A percentile compares a stretch with the other conserved stretches of the same genome.
Conservation (phyloP, 2,113 vertebrate genomes). For the Salvelinus alpinus region DNA sequence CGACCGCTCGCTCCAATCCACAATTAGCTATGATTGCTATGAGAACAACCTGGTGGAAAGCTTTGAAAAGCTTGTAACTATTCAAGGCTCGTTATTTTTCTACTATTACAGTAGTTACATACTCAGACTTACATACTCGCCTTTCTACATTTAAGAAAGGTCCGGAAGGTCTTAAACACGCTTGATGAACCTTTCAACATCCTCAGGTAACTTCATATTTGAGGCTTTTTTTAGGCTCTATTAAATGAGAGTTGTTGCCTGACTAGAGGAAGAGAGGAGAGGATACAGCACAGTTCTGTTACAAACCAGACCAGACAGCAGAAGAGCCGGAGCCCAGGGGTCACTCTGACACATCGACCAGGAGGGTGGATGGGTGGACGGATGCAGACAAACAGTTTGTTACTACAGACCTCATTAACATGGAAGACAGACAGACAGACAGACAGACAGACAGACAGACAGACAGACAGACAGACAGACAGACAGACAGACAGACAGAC, state of each 20-base stretch:
- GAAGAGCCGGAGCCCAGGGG: constrained; percentile 21
- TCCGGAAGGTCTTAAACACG: background rate
- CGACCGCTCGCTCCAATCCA: too few species aligned
- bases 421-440: constrained; percentile 27
- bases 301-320: constrained; percentile 4
- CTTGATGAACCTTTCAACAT: background rate
- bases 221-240: background rate
- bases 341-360: constrained; percentile 36
- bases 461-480: background rate
- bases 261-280: background rate
- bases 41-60: background rate
- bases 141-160: too few species aligned
- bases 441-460: background rate
- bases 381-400: constrained; percentile 53
- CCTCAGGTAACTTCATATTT: background rate
- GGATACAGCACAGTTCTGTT: too few species aligned
- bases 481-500: background rate
- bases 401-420: constrained; percentile 53
- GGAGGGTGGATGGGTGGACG: constrained; percentile 35
- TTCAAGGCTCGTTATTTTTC: too few species aligned
- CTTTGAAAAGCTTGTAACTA: too few species aligned
- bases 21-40: too few species aligned
- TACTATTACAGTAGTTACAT: too few species aligned
- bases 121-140: background rate
- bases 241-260: background rate